Base-by-base conservation (phyloP, 2,113 vertebrate species). In the Sminthopsis crassicaudata region DNA sequence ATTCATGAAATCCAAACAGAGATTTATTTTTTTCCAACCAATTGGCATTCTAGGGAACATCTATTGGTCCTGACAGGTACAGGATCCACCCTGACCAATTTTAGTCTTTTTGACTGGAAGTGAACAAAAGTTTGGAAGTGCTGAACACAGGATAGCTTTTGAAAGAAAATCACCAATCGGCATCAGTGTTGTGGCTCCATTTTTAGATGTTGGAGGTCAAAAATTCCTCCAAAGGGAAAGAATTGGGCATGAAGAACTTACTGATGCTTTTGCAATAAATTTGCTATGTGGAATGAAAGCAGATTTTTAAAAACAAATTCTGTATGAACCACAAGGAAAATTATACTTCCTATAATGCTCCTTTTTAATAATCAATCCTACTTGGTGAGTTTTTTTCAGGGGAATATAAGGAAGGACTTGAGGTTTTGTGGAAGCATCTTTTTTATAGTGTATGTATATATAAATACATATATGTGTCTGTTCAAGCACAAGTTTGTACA, bases 51-150 rank as follows among this genome's bases (percentile, higher is more conserved):
- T 42, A 97, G 97, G 95, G 97, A 97, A 97, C 97, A 97, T 98
- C 97, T 97, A 98, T 98, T 96, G 97, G 90, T 94, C 95, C 96
- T 98, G 97, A 97, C 97, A 97, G 97, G 97, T 96, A 84, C 97
- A 97, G 95, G 96, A 96, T 95, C 97, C 97, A 97, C 97, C 96
- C 97, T 95, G 50, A 95, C 97, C 97, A 97, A 95, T 98, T 98
- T 98, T 97, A 98, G 97, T 95, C 97, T 91, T 94, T 95, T 24
- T 97, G 96, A 97, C 97, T 98, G 97, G 97, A 98, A 98, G 94
- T 97, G 97, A 98, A 95, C 97, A 97, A 51, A 94, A 97, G 97
- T 94, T 97, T 97, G 97, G 93, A 97, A 97, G 97, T 97, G 96
- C 97, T 97, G 94, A 98, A 97, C 95, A 95, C 95, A 96, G 92